Evolutionary conservation across 2,113 vertebrate species (phyloP).

Genomic region (Micronycteris hirsuta): DNA sequence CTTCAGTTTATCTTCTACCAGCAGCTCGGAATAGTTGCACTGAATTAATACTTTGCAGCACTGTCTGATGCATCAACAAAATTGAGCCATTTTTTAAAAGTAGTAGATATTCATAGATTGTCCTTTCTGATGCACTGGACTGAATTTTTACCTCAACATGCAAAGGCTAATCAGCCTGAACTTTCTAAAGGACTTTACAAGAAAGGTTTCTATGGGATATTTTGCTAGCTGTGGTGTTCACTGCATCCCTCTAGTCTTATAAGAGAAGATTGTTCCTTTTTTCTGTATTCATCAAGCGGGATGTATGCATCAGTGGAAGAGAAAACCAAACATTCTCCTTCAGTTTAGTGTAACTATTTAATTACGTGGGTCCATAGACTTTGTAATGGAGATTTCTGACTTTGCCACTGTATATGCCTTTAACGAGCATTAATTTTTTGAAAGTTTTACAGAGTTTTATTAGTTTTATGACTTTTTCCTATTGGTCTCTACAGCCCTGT

Average conservation of each 20-base stretch:
- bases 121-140: constrained; percentile 88
- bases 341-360: constrained; percentile 73
- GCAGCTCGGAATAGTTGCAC: constrained; percentile 89
- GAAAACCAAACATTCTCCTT: constrained; percentile 70
- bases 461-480: constrained; percentile 81
- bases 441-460: constrained; percentile 83
- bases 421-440: constrained; percentile 81
- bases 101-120: constrained; percentile 79
- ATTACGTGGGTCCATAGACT: constrained; percentile 91
- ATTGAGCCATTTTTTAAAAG: constrained; percentile 92
- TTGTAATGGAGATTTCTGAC: constrained; percentile 91
- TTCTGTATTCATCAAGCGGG: constrained; percentile 80
- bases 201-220: constrained; percentile 83
- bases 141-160: constrained; percentile 89
- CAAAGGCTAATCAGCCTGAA: constrained; percentile 81
- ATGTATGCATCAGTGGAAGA: constrained; percentile 72
- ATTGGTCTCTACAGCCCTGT: constrained; percentile 80
- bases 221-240: constrained; percentile 83
- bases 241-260: constrained; percentile 76
- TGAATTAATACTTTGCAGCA: constrained; percentile 81
- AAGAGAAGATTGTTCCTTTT: constrained; percentile 70
- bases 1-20: constrained; percentile 88
- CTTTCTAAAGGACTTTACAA: constrained; percentile 84
- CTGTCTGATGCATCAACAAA: constrained; percentile 85
- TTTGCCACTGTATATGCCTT: constrained; percentile 98